A percentile compares a stretch with the other conserved stretches of the same genome.
Conservation (phyloP, 1,140 invertebrate genomes). For the Vanessa atalanta region DNA sequence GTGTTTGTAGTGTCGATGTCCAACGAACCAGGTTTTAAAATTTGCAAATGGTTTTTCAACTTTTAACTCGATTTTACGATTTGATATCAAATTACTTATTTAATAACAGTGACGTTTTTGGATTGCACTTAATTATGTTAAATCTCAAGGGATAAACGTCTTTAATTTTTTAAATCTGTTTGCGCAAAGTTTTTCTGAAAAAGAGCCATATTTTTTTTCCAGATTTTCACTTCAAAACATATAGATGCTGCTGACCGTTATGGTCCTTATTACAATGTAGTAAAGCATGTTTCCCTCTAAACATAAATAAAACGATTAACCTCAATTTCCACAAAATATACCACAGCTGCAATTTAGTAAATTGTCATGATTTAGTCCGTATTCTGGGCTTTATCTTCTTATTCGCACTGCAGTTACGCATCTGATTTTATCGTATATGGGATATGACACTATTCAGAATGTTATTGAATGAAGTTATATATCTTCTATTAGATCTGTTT, state of each 20-base stretch:
- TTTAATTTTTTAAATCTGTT: background rate
- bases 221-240: background rate
- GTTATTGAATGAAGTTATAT: background rate
- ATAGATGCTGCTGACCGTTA: background rate
- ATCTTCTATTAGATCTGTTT: no score
- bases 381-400: background rate
- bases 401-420: background rate
- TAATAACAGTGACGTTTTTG: background rate
- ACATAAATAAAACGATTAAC: conserved; percentile 3
- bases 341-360: background rate
- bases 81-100: background rate
- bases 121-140: background rate
- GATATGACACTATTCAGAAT: no score
- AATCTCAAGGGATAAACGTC: background rate
- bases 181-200: background rate
- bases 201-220: conserved; percentile 1
- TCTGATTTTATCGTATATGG: background rate
- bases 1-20: conserved; percentile 1
- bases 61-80: conserved; percentile 2
- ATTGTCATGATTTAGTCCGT: conserved; percentile 4
- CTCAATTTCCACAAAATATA: background rate
- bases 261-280: background rate
- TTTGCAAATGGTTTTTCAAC: conserved; percentile 1
- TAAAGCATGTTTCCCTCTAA: background rate
- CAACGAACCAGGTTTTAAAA: conserved; percentile 8